Percentiles rank a stretch among this genome's conserved stretches.
phyloP scores from a whole-genome alignment of 2,797 vertebrate genomes.

The Tiaroga cobitis region DNA sequence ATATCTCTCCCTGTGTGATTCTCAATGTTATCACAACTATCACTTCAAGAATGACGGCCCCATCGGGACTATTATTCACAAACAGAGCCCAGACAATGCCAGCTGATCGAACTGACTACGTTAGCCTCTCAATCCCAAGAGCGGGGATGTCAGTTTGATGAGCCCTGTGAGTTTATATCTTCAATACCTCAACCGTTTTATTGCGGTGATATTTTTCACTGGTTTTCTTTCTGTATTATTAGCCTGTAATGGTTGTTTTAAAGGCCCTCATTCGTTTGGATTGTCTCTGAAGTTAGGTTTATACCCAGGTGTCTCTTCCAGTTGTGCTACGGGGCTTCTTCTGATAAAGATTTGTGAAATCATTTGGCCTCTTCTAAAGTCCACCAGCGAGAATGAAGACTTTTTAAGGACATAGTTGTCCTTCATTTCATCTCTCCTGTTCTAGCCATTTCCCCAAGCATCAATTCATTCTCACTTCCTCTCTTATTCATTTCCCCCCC shows the following conservation, averaged over 20 bases:
- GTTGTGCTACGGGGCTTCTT: slow-evolving; percentile 9
- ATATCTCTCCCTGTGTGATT: slow-evolving; percentile 22
- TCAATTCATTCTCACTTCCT: slow-evolving; percentile 15
- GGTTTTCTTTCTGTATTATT: slow-evolving; percentile 7
- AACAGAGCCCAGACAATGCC: slow-evolving; percentile 17
- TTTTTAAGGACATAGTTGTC: slow-evolving; percentile 24
- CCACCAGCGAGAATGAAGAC: neutral
- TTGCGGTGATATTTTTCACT: slow-evolving; percentile 1
- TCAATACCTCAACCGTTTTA: neutral
- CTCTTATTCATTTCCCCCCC: slow-evolving; percentile 1
- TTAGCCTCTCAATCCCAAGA: slow-evolving; percentile 17
- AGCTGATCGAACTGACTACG: neutral
- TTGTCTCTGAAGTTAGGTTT: slow-evolving; percentile 10
- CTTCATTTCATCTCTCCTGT: slow-evolving; percentile 25
- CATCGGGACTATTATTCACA: slow-evolving; percentile 34
- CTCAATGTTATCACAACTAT: slow-evolving; percentile 28
- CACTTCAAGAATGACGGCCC: slow-evolving; percentile 26
- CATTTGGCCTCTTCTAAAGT: neutral
- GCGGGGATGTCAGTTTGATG: neutral
- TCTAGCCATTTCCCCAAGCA: slow-evolving; percentile 9
- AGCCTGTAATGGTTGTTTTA: slow-evolving; percentile 17
- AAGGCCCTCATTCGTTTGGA: neutral
- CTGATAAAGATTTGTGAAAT: slow-evolving; percentile 25
- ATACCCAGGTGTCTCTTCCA: neutral
- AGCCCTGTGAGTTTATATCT: slow-evolving; percentile 2